Conservation (phyloP, 2,113 vertebrate genomes). For the Hippocampus mohnikei region DNA sequence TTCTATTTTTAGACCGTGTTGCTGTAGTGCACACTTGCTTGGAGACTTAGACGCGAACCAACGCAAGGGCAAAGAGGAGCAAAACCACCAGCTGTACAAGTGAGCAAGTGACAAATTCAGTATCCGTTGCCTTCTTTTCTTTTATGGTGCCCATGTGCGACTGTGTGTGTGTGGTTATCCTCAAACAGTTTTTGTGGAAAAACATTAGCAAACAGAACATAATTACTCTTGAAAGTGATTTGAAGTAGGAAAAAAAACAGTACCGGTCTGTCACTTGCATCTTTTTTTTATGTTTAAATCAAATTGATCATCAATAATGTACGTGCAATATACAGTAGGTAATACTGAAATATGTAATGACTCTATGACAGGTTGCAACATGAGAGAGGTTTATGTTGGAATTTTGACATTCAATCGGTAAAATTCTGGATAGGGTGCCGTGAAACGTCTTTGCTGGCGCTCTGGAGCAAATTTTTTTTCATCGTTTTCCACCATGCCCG, state of each 20-base stretch:
- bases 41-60: conserved; percentile 13
- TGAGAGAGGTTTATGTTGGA: not conserved
- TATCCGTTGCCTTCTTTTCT: not conserved
- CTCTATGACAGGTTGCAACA: not conserved
- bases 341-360: too few species aligned
- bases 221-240: not conserved
- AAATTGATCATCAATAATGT: not conserved
- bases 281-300: too few species aligned
- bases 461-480: too few species aligned
- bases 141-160: not conserved
- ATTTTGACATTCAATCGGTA: not conserved
- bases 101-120: not conserved
- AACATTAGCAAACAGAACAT: not conserved
- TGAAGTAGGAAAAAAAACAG: not conserved
- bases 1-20: conserved; percentile 72
- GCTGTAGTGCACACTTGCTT: conserved; percentile 46
- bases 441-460: too few species aligned
- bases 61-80: conserved; percentile 3
- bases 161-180: not conserved
- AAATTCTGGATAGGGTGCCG: not conserved
- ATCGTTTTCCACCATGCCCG: too few species aligned
- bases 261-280: too few species aligned
- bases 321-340: too few species aligned
- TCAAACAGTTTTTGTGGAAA: not conserved
- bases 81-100: not conserved